phyloP scores from a whole-genome alignment of 2,797 vertebrate species.

The Spinus pinus region DNA sequence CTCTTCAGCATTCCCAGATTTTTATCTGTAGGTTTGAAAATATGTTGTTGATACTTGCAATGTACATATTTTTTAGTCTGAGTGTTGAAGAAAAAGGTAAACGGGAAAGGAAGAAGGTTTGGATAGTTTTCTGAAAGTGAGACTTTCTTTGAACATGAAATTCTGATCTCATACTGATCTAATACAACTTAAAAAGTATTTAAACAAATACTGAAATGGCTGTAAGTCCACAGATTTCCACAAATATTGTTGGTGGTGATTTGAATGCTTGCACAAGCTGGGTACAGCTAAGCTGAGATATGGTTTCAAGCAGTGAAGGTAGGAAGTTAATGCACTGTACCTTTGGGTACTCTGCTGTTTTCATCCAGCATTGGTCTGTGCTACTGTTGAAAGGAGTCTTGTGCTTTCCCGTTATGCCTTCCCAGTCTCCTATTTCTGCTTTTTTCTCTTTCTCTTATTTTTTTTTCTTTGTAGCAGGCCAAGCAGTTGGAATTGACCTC shows the following conservation, averaged over 20 bases:
- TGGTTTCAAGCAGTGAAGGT: not conserved
- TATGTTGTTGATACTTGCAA: not conserved
- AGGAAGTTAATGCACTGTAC: not conserved
- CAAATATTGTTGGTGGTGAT: not conserved
- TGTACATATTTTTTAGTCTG: not conserved
- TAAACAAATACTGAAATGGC: not conserved
- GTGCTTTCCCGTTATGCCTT: not conserved
- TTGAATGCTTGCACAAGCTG: not conserved
- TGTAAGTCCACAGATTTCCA: not conserved
- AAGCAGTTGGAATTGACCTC: not conserved
- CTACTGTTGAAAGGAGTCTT: not conserved
- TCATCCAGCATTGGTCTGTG: rapidly evolving
- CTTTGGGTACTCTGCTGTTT: not conserved
- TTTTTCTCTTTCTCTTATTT: not conserved
- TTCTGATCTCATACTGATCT: not conserved
- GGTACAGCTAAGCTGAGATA: not conserved
- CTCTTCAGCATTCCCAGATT: not conserved
- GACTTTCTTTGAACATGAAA: not conserved
- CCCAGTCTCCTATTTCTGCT: not conserved
- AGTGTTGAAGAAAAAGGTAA: not conserved
- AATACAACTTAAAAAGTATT: not conserved
- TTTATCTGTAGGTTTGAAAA: not conserved
- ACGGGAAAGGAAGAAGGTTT: not conserved
- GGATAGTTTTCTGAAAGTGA: not conserved
- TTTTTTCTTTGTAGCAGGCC: not conserved